These are phyloP conservation scores for Stenotaenia linearis DNA, from an alignment of 2,888 invertebrate genomes.

Conservation along the genomic window DNA sequence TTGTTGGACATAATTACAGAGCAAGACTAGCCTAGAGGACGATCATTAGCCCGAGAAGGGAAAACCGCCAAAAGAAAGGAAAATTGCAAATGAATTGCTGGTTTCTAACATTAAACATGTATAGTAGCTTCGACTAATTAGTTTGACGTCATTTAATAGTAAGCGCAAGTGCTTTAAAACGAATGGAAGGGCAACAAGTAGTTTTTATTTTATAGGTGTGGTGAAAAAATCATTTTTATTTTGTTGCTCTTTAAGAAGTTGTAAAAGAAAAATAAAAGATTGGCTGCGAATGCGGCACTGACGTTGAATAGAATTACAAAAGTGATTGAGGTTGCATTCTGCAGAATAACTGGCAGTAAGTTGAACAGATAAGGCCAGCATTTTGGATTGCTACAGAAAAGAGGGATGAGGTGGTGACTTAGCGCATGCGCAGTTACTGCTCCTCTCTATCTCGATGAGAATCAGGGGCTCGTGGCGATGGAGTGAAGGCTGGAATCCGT, in stretches of 20 bases:
- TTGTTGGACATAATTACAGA: conserved; percentile 34
- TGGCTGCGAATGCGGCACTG: not conserved
- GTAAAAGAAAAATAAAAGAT: not conserved
- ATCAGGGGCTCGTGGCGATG: conserved; percentile 22
- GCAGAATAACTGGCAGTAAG: conserved; percentile 26
- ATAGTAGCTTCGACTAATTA: not conserved
- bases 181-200: not conserved
- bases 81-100: conserved; percentile 35
- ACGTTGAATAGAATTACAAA: conserved; percentile 26
- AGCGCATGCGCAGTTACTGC: conserved; percentile 8
- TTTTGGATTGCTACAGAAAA: conserved; percentile 19
- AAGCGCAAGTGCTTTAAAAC: not conserved
- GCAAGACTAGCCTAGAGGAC: conserved; percentile 21
- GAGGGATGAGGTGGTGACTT: conserved; percentile 21
- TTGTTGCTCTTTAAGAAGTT: not conserved
- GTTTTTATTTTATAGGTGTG: not conserved
- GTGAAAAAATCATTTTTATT: no score
- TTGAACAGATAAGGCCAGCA: conserved; percentile 12
- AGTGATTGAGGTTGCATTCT: conserved; percentile 24
- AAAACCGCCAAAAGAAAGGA: conserved; percentile 30
- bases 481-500: conserved; percentile 26
- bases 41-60: conserved; percentile 31
- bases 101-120: conserved; percentile 28
- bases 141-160: not conserved
- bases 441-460: conserved; percentile 1